phyloP scores from a whole-genome alignment of 2,113 vertebrate species.

The Megalops atlanticus region DNA sequence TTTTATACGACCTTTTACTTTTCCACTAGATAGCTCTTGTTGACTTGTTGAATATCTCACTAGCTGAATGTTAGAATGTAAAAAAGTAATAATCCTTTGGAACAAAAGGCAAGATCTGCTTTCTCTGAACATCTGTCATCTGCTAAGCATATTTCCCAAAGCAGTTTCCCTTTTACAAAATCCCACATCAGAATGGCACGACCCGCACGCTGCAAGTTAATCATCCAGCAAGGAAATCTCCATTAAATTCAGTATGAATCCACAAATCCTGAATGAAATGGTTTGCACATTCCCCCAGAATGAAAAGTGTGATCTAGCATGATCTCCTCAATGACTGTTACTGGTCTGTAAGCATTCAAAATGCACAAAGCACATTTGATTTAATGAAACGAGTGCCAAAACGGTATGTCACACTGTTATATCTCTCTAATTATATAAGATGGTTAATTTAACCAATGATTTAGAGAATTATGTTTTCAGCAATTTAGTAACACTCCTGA shows the following conservation, averaged over 20 bases:
- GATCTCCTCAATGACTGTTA: too few species aligned
- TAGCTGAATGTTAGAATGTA: slow-evolving; percentile 37
- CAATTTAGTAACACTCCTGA: too few species aligned
- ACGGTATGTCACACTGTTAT: too few species aligned
- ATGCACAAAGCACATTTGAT: too few species aligned
- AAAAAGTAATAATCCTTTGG: slow-evolving; percentile 18
- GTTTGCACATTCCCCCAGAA: slow-evolving; percentile 3
- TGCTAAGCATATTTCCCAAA: slow-evolving; percentile 35
- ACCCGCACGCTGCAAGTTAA: slow-evolving; percentile 19
- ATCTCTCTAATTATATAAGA: neutral
- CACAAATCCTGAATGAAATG: slow-evolving; percentile 11
- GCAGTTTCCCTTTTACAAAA: slow-evolving; percentile 30
- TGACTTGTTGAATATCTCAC: neutral
- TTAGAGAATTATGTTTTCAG: too few species aligned
- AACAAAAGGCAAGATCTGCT: slow-evolving; percentile 35
- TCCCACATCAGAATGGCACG: slow-evolving; percentile 28
- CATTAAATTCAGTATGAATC: neutral
- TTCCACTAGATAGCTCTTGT: neutral
- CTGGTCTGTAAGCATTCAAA: too few species aligned
- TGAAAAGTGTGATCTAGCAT: too few species aligned
- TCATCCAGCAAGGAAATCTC: slow-evolving; percentile 17
- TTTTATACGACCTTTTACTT: too few species aligned
- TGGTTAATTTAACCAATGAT: too few species aligned
- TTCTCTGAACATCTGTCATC: slow-evolving; percentile 44
- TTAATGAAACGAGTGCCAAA: too few species aligned